Evolutionary conservation across 1,140 invertebrate genomes (phyloP), one percentile per base, ranked within the genome.

Genomic region (Magallana ariakensis): DNA sequence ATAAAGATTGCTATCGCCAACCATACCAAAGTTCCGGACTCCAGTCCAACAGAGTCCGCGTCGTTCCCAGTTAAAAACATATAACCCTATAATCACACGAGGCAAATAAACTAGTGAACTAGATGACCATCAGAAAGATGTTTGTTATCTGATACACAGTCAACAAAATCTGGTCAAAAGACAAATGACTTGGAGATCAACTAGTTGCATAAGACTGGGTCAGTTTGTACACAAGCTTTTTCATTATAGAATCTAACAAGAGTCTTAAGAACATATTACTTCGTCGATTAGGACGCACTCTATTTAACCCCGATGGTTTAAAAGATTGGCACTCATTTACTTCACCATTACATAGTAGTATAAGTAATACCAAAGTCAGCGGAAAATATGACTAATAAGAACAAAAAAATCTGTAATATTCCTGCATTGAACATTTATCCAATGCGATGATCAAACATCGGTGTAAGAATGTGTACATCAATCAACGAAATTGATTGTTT

Each of bases 401-500:
- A 46, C 33, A 46, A 46, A 46, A 46, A 46, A 46, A 46, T 46
- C 33, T 46, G 33, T 46, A 46, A 46, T 46, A 46, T 46, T 46
- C 5, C 33, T 46, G 33, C 33, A 46, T 46, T 46, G 33, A 46
- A 46, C 33, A 46, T 46, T 46, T 46, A 46, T 46, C 33, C 33
- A 46, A 46, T 46, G 33, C 33, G 9, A 8, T 75, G 13, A 75
- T 75, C 9, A 75, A 33, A 9, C 33, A 9, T 75, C 33, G 13
- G 33, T 1, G 66, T 22, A 10, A 33, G 22, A 22, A 33, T 33
- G 22, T 22, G 11, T 33, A 13, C 33, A 26, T 75, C 15, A 26
- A 26, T 75, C 66, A 75, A 13, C 10, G 19, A 26, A 75, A 75
- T 75, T 75, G 66, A 75, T 75, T 75, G 66, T 75, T 75, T 75